These are phyloP conservation scores for Melanaphis sacchari DNA, from an alignment of 1,140 invertebrate genomes.

Conservation along the genomic window DNA sequence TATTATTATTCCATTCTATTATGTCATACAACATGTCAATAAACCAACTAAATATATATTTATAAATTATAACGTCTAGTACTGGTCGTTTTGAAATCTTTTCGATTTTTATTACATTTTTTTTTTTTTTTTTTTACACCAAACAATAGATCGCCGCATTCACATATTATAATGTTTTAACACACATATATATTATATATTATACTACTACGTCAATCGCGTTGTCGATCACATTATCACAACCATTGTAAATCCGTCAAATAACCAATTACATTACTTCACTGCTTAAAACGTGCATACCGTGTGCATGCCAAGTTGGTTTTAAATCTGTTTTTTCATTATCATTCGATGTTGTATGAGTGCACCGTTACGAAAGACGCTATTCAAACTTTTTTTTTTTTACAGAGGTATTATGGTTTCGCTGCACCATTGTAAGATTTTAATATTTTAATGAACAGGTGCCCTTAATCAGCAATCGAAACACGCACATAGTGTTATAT, in stretches of 20 bases:
- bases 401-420: neutral
- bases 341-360: neutral
- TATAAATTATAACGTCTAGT: neutral
- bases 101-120: neutral
- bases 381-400: neutral
- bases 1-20: slow-evolving; percentile 2
- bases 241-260: neutral
- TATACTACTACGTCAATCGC: neutral
- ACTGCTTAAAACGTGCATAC: neutral
- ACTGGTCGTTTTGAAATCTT: neutral
- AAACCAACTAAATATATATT: neutral
- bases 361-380: neutral
- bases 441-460: neutral
- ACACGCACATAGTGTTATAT: neutral
- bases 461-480: neutral
- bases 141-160: neutral
- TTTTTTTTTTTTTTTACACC: neutral
- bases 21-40: neutral
- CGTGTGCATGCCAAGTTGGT: neutral
- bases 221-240: neutral
- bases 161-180: neutral
- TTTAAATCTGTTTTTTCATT: neutral
- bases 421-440: neutral
- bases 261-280: neutral
- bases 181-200: neutral